Evolutionary conservation across 2,888 invertebrate genomes (phyloP), one percentile per base, ranked within the genome.

Genomic region (Euzetes globulus): DNA sequence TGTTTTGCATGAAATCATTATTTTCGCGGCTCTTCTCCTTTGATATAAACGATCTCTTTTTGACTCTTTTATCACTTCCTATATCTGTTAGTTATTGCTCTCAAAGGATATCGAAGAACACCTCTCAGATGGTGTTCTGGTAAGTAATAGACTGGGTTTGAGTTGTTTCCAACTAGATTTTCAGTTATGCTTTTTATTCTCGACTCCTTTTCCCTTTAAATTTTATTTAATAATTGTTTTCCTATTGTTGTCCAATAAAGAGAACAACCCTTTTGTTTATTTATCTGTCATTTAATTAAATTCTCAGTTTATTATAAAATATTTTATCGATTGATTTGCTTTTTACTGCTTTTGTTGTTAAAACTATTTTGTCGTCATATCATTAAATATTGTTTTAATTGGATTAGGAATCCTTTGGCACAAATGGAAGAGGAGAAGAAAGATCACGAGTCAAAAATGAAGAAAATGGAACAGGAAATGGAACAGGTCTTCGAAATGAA

Each of bases 401-500:
- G 25, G 4, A 60, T 19, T 22, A 93, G 93, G 88, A 98, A 98
- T 86, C 99, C 99, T 68, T 86, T 99, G 82, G 94, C 96, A 75
- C 96, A 96, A 84, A 92, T 99, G 91, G 98, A 98, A 83, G 96
- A 97, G 82, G 98, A 98, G 83, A 95, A 94, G 83, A 88, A 92
- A 77, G 95, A 96, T 81, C 97, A 98, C 80, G 94, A 96, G 82
- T 87, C 89, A 78, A 94, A 95, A 84, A 94, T 97, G 92, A 96
- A 96, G 85, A 96, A 96, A 83, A 95, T 95, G 94, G 97, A 98
- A 84, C 90, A 90, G 58, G 97, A 97, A 84, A 95, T 98, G 94
- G 97, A 98, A 83, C 94, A 94, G 85, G 97, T 98, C 78, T 98
- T 98, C 84, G 95, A 97, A 83, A 92, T 94, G 90, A 98, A 98